Percentiles rank a stretch among this genome's conserved stretches.
Conservation (phyloP, 2,113 vertebrate species). For the Pelusios castaneus region DNA sequence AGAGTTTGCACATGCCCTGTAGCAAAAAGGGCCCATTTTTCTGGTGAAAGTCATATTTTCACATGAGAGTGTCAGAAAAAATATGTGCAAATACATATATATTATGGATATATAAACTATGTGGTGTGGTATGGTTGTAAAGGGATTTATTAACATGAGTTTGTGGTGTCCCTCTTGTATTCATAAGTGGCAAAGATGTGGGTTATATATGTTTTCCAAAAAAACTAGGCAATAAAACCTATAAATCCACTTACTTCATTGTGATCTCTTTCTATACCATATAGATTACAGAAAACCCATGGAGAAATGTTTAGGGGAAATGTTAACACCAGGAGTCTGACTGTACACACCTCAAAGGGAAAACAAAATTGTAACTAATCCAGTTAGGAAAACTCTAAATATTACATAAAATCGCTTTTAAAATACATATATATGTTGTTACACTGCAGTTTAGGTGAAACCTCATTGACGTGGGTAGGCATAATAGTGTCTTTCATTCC, state of each 20-base stretch:
- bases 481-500: not conserved
- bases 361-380: not conserved
- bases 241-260: not conserved
- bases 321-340: not conserved
- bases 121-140: not conserved
- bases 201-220: constrained; percentile 8
- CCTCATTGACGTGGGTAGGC: rapidly evolving
- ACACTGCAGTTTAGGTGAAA: not conserved
- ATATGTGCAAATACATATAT: rapidly evolving
- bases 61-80: not conserved
- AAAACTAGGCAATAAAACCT: constrained; percentile 2
- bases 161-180: not conserved
- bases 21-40: not conserved
- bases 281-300: not conserved
- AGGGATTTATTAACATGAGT: not conserved
- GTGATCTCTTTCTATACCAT: not conserved
- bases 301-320: not conserved
- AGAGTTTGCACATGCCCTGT: not conserved
- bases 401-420: not conserved
- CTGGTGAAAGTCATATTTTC: not conserved
- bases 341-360: rapidly evolving
- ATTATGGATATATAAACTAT: not conserved
- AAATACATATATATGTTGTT: not conserved
- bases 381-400: not conserved
- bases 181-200: not conserved